Evolutionary conservation across 2,797 vertebrate genomes (phyloP), one percentile per base, ranked within the genome.

Genomic region (Hemitrygon akajei): DNA sequence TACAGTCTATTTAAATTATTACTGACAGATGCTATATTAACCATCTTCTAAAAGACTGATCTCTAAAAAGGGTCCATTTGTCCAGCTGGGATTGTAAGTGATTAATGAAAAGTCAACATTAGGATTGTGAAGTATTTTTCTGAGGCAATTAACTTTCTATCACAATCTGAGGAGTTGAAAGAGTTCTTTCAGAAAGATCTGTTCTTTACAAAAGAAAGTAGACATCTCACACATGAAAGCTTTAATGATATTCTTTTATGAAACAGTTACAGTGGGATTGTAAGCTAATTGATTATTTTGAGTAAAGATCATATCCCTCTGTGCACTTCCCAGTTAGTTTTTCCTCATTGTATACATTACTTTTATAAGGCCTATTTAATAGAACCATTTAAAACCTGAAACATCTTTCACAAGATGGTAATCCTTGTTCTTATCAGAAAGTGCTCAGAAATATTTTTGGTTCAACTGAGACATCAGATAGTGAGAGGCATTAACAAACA

Each of bases 1-100:
- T 92, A 40, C 37, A n/a, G 27, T 75, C 40, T 56, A 14, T 56
- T 76, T 93, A 93, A 92, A 75, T 75, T 73, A 92, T 86, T 86
- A 86, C 56, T 27, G 76, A 93, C 71, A 75, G 37, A 75, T 76
- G 56, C 91, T 30, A 71, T 76, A 76, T 56, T 75, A 93, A 56
- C 27, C 10, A 76, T 40, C 91, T 25, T 76, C 47, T 58, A 76
- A 93, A 75, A 47, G 25, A 58, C 25, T 76, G 47, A 40, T 93
- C 25, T 30, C 37, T 76, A 27, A 47, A 56, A 76, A 76, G 47
- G 40, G 25, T 27, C 25, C 47, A 93, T 93, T 75, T 93, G 37
- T 30, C 40, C 91, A 93, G 40, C 25, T 47, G 30, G 91, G 76
- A 93, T 93, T 1, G 40, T 22, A 69, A 66, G 7, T 89, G 86